Evolutionary conservation across 2,888 invertebrate genomes (phyloP), one percentile per base, ranked within the genome.

Genomic region (Oscheius sp.): DNA sequence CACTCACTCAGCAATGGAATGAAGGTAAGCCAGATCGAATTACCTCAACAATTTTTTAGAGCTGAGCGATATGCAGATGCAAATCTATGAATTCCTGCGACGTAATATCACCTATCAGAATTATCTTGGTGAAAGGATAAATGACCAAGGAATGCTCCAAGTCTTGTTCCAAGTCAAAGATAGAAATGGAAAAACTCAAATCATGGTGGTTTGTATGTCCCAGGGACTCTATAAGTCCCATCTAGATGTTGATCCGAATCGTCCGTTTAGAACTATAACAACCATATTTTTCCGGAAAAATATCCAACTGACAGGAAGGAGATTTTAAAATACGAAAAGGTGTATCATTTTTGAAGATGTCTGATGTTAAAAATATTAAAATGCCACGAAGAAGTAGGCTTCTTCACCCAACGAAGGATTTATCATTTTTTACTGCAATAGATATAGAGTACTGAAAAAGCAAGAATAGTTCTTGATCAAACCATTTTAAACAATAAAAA

Each of bases 401-500:
- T n/a, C n/a, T n/a, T n/a, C n/a, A n/a, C n/a, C n/a, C n/a, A n/a
- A n/a, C n/a, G n/a, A n/a, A n/a, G n/a, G n/a, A n/a, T n/a, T n/a
- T n/a, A n/a, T n/a, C n/a, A n/a, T n/a, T n/a, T n/a, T n/a, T n/a
- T n/a, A n/a, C n/a, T n/a, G n/a, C n/a, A n/a, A n/a, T n/a, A n/a
- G n/a, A n/a, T n/a, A n/a, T n/a, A n/a, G n/a, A n/a, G n/a, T n/a
- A n/a, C n/a, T n/a, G n/a, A n/a, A n/a, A n/a, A n/a, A n/a, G n/a
- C n/a, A n/a, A n/a, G n/a, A n/a, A n/a, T n/a, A n/a, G n/a, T n/a
- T n/a, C n/a, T n/a, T n/a, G n/a, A n/a, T n/a, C n/a, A n/a, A n/a
- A n/a, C n/a, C n/a, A n/a, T n/a, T n/a, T n/a, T n/a, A n/a, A 70
- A 12, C 68, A 44, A 4, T 63, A 47, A 4, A 62, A 62, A 8